Evolutionary conservation across 2,113 vertebrate genomes (phyloP).

Genomic region (Hydropotes inermis): DNA sequence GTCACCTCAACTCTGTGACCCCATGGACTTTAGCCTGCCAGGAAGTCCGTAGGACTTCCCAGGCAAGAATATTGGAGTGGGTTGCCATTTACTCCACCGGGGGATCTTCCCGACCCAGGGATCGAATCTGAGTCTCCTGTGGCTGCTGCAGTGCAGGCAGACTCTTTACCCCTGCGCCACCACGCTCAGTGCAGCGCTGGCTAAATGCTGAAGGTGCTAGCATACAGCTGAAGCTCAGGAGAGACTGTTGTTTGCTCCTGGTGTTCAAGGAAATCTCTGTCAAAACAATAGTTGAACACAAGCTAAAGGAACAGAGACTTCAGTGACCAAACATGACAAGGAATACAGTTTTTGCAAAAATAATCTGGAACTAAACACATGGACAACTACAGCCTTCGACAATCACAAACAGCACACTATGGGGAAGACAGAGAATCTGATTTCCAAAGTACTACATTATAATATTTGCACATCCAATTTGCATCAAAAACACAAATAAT

Average conservation of each 20-base stretch:
- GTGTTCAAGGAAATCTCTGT: neutral
- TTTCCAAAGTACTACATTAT: neutral
- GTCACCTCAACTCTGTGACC: neutral
- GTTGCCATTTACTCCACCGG: neutral
- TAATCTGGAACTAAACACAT: neutral
- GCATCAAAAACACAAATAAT: neutral
- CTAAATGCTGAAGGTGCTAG: neutral
- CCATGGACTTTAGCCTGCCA: neutral
- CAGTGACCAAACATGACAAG: neutral
- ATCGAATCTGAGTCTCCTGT: neutral
- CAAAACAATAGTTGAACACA: neutral
- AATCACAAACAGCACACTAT: neutral
- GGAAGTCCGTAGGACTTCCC: neutral
- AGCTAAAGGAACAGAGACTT: neutral
- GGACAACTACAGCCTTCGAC: neutral
- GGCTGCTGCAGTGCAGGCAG: neutral
- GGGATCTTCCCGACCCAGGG: neutral
- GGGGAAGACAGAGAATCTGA: neutral
- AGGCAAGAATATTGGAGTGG: neutral
- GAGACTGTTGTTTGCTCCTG: neutral
- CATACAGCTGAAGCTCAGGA: neutral
- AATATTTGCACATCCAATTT: neutral
- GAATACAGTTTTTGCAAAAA: neutral
- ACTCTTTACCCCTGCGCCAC: neutral
- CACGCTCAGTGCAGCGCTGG: neutral